A percentile compares a stretch with the other conserved stretches of the same genome.
Conservation (phyloP, 92 coral and sea anemone species). For the Palythoa grandiflora region DNA sequence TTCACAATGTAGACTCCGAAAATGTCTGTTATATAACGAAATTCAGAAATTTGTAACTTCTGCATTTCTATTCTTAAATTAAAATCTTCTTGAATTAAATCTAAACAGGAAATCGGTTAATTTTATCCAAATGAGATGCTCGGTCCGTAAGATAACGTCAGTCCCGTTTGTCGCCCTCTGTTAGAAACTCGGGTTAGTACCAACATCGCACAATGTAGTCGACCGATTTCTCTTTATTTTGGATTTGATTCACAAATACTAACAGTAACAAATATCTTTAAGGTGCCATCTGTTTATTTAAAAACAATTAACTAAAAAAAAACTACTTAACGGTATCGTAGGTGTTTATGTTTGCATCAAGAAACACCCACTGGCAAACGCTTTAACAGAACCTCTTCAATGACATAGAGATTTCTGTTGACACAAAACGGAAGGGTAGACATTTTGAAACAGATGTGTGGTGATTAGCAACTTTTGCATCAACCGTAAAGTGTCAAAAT, state of each 20-base stretch:
- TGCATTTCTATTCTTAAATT: too few species aligned
- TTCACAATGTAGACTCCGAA: too few species aligned
- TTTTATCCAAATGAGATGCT: neutral
- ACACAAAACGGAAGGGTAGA: slow-evolving; percentile 41
- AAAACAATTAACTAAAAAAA: neutral
- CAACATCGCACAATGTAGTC: neutral
- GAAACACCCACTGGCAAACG: slow-evolving; percentile 15
- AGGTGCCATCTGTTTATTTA: slow-evolving; percentile 4
- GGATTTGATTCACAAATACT: neutral
- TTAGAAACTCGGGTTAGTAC: neutral
- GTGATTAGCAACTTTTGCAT: neutral
- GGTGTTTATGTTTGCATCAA: slow-evolving; percentile 2
- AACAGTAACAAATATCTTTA: neutral
- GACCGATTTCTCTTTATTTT: neutral
- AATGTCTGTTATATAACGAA: too few species aligned
- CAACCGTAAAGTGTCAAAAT: slow-evolving; percentile 2
- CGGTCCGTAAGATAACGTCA: neutral
- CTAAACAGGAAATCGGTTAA: neutral
- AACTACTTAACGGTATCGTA: neutral
- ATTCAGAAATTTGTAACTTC: too few species aligned
- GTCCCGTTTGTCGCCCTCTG: neutral
- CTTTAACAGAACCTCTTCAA: neutral
- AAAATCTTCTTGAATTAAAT: neutral
- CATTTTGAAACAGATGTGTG: slow-evolving; percentile 39
- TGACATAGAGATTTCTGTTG: neutral